A percentile compares a stretch with the other conserved stretches of the same genome.
Evolutionary conservation across 2,888 invertebrate species (phyloP).

Genomic region (Sarcophaga caerulescens): DNA sequence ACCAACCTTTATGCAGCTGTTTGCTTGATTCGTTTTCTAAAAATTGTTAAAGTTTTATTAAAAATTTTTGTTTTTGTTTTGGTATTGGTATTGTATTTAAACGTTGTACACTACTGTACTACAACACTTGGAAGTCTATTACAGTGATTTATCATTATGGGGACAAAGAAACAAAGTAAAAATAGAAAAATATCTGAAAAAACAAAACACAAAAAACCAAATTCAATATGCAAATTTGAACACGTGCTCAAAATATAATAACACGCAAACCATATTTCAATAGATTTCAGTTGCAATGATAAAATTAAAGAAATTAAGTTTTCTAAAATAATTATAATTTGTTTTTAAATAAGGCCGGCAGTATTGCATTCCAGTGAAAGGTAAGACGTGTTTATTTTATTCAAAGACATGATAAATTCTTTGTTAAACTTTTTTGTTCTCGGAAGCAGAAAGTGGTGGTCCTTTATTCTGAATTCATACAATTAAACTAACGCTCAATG

Average conservation of each 20-base stretch:
- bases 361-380: neutral
- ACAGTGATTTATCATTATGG: conserved; percentile 34
- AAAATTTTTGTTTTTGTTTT: neutral
- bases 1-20: conserved; percentile 28
- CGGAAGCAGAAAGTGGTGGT: too few relatives aligned
- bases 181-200: conserved; percentile 18
- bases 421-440: too few relatives aligned
- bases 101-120: conserved; percentile 30
- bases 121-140: conserved; percentile 10
- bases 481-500: too few relatives aligned
- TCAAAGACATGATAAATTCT: too few relatives aligned
- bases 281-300: neutral
- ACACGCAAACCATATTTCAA: neutral
- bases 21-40: neutral
- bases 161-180: neutral
- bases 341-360: neutral
- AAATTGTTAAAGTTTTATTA: neutral
- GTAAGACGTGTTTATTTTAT: too few relatives aligned
- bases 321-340: conserved; percentile 12
- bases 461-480: too few relatives aligned
- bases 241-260: conserved; percentile 52
- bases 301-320: neutral
- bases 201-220: conserved; percentile 5
- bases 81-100: too few relatives aligned
- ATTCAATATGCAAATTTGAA: conserved; percentile 56